Evolutionary conservation across 2,888 invertebrate genomes (phyloP), one percentile per base, ranked within the genome.

Genomic region (Yponomeuta cagnagella): DNA sequence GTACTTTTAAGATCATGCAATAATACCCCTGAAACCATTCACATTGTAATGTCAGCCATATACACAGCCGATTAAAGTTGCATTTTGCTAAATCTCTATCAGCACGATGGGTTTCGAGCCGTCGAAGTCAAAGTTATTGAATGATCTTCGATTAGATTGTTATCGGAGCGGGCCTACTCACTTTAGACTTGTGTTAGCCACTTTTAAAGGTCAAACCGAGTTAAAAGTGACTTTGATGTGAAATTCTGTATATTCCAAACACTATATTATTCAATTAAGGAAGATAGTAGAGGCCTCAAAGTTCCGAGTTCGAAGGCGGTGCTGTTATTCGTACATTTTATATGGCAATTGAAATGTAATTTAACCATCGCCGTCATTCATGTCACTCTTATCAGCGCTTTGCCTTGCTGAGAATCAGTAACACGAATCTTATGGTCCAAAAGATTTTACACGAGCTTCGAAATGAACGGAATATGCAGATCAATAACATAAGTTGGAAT

Each of bases 281-380:
- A 15, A 58, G 15, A 58, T 12, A 58, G 52, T 58, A 58, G 52
- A 58, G 15, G 52, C 52, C 15, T 12, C 3, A 58, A 15, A 15
- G 52, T 15, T 3, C 52, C 15, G 87, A 84, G 84, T 85, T 86
- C 80, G 80, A 79, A 80, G 83, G 83, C 79, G 81, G 80, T 80
- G 82, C 52, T 58, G 83, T 84, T 84, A 84, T 86, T 82, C 76
- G 82, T 84, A 89, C 86, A 86, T 89, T 91, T 87, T 88, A 87
- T 91, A 89, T 91, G 89, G 87, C 92, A 89, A 91, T 90, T 89
- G 90, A 90, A 90, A 89, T 87, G 88, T 89, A 87, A 87, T 89
- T 87, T 86, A 87, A 86, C 84, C 84, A 84, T 86, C 86, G 78
- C 83, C 80, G 84, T 84, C 84, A 30, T 71, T 70, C 80, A 80